Evolutionary conservation across 2,888 invertebrate genomes (phyloP), one percentile per base, ranked within the genome.

Genomic region (Melipona bicolor): DNA sequence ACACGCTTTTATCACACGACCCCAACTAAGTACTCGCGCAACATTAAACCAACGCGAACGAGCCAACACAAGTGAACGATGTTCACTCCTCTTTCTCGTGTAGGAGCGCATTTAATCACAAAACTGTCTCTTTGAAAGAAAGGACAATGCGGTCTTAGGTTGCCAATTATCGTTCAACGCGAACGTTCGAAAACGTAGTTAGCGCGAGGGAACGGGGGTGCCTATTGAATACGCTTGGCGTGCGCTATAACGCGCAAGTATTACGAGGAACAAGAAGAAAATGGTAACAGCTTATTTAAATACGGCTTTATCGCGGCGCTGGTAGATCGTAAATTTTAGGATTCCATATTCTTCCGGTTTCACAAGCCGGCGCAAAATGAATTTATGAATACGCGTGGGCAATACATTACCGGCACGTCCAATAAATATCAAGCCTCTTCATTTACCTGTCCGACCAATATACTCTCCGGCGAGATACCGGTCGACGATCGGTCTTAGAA

Each of bases 381-480:
- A 84, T 84, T 84, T 84, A 84, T 84, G 84, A 36, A 71, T 64
- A 62, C 78, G 79, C 76, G 79, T 73, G 75, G 84, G 84, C 67
- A 84, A 84, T 84, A 84, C 84, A 52, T 84, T 84, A 79, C 84
- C 69, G 56, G 21, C 65, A 69, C 68, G 84, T 84, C 84, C 24
- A 84, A 84, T 84, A 84, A 84, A 84, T 84, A 84, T 79, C 84
- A 75, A 78, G 81, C 82, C 84, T 89, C 84, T 87, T 87, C 85
- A 86, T 90, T 87, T 85, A 82, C 78, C 88, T 90, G 82, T 78
- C 69, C 74, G 24, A 21, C 72, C 74, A 61, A 86, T 88, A 88
- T 77, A 80, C 68, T 36, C 32, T 54, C 52, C 32, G 27, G 71
- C 64, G 62, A 77, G 87, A 69, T 77, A 59, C 69, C 50, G 65